A percentile compares a stretch with the other conserved stretches of the same genome.
phyloP scores from a whole-genome alignment of 92 coral and sea anemone genomes.

The Pocillopora meandrina region DNA sequence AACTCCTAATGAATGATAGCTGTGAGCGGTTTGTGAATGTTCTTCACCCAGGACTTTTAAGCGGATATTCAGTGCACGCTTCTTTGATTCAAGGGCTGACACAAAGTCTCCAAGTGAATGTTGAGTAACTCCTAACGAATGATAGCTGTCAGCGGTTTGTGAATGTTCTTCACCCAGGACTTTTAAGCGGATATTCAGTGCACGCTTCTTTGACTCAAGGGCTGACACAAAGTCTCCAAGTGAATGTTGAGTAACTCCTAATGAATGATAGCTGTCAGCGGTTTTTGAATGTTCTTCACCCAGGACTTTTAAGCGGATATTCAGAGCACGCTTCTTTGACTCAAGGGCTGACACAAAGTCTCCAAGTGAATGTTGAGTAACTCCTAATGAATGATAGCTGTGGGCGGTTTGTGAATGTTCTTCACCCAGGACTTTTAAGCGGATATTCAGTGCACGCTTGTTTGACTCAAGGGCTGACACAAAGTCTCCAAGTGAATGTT shows the following conservation, averaged over 20 bases:
- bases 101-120: not conserved
- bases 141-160: not conserved
- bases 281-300: not conserved
- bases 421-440: not conserved
- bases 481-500: constrained; percentile 1
- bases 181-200: not conserved
- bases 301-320: not conserved
- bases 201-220: not conserved
- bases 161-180: not conserved
- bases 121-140: not conserved
- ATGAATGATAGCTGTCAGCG: constrained; percentile 3
- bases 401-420: not conserved
- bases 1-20: not conserved
- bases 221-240: not conserved
- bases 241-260: not conserved
- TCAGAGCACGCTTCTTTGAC: not conserved
- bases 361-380: not conserved
- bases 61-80: not conserved
- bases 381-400: not conserved
- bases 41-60: not conserved
- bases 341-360: not conserved
- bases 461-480: not conserved
- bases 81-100: not conserved
- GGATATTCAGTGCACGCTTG: not conserved
- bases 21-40: not conserved